Conservation (phyloP, 1,140 invertebrate species). For the Drosophila pectinifera region DNA sequence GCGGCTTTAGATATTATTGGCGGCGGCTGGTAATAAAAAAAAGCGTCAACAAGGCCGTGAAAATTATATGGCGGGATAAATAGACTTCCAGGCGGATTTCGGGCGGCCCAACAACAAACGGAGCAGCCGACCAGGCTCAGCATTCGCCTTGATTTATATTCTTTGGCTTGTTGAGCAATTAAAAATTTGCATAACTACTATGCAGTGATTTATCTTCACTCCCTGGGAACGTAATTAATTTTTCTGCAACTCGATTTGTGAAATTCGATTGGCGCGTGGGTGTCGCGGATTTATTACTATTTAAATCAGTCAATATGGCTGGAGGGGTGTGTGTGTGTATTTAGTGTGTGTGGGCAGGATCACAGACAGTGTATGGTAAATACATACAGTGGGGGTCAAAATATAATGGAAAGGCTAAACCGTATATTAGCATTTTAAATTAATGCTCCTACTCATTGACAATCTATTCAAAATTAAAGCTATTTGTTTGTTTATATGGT, state of each 20-base stretch:
- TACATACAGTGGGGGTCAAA: constrained; percentile 6
- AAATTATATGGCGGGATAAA: constrained; percentile 32
- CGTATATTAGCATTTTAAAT: not conserved
- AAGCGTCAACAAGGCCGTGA: constrained; percentile 19
- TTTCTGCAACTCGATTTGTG: constrained; percentile 33
- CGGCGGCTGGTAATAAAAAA: constrained; percentile 30
- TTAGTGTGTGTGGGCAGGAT: constrained; percentile 22
- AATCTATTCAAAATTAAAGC: not conserved
- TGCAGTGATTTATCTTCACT: constrained; percentile 38
- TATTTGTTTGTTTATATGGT: too few relatives aligned
- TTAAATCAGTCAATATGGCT: constrained; percentile 32
- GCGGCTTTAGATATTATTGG: constrained; percentile 37
- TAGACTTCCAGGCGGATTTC: constrained; percentile 29
- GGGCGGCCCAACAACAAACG: constrained; percentile 31
- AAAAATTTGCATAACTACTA: constrained; percentile 46
- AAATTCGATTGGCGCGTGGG: constrained; percentile 45
- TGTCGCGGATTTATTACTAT: constrained; percentile 25
- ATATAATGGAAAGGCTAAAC: not conserved
- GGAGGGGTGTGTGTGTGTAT: constrained; percentile 3
- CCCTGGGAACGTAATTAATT: constrained; percentile 35
- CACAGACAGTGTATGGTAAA: constrained; percentile 19
- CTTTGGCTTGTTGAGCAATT: constrained; percentile 36
- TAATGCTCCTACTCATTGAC: not conserved
- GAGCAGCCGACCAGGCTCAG: constrained; percentile 5
- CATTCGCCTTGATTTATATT: constrained; percentile 29